Conservation (phyloP, 2,113 vertebrate species). For the Lepus americanus region DNA sequence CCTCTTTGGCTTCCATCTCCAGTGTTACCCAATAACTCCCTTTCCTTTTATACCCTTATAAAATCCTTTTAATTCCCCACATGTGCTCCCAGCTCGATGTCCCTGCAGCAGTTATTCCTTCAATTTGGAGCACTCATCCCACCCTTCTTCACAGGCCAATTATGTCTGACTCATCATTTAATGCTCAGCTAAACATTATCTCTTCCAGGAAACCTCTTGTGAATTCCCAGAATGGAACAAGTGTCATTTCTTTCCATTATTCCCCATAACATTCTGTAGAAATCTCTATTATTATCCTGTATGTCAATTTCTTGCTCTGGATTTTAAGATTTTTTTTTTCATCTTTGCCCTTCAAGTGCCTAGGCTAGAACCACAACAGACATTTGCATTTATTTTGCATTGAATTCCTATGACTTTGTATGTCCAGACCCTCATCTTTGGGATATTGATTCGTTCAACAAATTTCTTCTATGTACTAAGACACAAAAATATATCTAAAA, state of each 20-base stretch:
- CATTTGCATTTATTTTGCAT: background rate
- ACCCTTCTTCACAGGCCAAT: constrained; percentile 63
- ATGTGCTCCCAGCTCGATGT: background rate
- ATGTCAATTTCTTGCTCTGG: background rate
- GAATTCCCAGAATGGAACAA: constrained; percentile 57
- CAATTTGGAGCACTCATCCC: constrained; percentile 32
- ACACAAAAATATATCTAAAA: background rate
- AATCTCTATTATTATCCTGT: constrained; percentile 4
- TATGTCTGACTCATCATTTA: constrained; percentile 75
- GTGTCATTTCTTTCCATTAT: background rate
- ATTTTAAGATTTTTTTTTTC: background rate
- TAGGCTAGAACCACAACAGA: background rate
- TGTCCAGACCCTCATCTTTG: background rate
- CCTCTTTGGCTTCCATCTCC: background rate
- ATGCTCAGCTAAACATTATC: constrained; percentile 59
- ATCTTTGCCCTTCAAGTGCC: background rate
- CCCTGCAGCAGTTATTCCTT: constrained; percentile 48
- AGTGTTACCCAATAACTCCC: background rate
- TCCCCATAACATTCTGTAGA: background rate
- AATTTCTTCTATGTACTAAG: background rate
- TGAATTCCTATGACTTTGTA: constrained; percentile 33
- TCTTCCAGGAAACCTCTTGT: constrained; percentile 69
- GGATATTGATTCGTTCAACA: constrained; percentile 21
- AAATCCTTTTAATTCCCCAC: constrained; percentile 29
- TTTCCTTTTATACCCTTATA: background rate